Conservation (phyloP, 2,797 vertebrate species). For the Echeneis naucrates region DNA sequence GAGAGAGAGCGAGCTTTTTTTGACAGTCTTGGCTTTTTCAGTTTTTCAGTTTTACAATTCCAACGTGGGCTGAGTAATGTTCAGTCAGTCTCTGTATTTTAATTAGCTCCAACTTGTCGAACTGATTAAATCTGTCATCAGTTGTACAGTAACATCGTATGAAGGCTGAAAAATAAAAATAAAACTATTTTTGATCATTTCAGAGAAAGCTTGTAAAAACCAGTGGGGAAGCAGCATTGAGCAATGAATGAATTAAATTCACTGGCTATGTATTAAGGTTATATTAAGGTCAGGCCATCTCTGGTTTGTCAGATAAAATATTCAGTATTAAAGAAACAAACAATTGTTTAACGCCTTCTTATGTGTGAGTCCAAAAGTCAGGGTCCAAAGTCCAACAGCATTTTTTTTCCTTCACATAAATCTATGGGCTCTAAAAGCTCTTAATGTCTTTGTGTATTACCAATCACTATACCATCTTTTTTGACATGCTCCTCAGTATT, state of each 20-base stretch:
- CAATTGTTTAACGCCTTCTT: slow-evolving; percentile 27
- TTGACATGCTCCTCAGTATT: slow-evolving; percentile 39
- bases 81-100: slow-evolving; percentile 9
- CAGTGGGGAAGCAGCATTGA: slow-evolving; percentile 1
- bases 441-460: slow-evolving; percentile 30
- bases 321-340: slow-evolving; percentile 18
- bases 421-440: slow-evolving; percentile 7
- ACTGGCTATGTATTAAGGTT: slow-evolving; percentile 17
- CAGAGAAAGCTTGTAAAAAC: not conserved
- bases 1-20: slow-evolving; percentile 33
- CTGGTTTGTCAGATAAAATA: slow-evolving; percentile 22
- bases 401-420: slow-evolving; percentile 19
- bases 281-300: slow-evolving; percentile 22
- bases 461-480: slow-evolving; percentile 14
- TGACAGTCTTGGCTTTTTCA: slow-evolving; percentile 17
- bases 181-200: not conserved
- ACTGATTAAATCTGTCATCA: not conserved
- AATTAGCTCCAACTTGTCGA: not conserved
- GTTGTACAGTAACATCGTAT: not conserved
- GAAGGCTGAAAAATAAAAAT: not conserved
- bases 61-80: not conserved
- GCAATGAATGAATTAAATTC: slow-evolving; percentile 9
- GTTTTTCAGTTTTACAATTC: slow-evolving; percentile 15
- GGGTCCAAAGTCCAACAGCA: slow-evolving; percentile 8
- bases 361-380: slow-evolving; percentile 28